Evolutionary conservation across 2,888 invertebrate genomes (phyloP).

Genomic region (Spilarctia lutea): DNA sequence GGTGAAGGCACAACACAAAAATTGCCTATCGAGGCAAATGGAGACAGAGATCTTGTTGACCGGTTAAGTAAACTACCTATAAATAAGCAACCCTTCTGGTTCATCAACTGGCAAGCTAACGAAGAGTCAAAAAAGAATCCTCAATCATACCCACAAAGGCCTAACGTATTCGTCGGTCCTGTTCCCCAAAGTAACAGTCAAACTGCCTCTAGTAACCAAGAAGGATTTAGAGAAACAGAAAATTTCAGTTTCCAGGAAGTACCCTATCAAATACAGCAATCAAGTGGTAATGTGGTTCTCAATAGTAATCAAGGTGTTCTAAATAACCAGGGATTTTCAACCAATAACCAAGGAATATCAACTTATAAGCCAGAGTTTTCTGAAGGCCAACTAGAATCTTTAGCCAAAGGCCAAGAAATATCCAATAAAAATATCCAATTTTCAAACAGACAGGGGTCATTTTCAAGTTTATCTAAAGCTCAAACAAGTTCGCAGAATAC

Average conservation of each 20-base stretch:
- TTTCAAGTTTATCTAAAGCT: neutral
- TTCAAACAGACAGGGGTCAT: neutral
- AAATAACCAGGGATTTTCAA: constrained; percentile 4
- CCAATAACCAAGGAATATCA: neutral
- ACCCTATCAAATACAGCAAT: no score
- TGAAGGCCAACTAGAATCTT: neutral
- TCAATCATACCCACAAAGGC: constrained; percentile 71
- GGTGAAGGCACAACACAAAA: constrained; percentile 73
- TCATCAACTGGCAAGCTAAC: constrained; percentile 89
- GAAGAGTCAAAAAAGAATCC: constrained; percentile 85
- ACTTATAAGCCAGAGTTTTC: constrained; percentile 5
- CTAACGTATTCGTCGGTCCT: constrained; percentile 63
- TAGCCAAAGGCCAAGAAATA: constrained; percentile 1
- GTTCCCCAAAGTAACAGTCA: constrained; percentile 11
- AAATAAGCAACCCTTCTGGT: constrained; percentile 91
- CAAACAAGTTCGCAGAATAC: neutral
- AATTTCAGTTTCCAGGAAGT: no score
- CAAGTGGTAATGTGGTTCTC: constrained; percentile 3
- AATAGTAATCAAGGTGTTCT: constrained; percentile 7
- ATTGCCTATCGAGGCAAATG: constrained; percentile 89
- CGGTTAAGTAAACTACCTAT: constrained; percentile 88
- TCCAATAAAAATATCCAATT: no score
- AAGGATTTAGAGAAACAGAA: no score
- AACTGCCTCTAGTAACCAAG: neutral
- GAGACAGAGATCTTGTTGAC: constrained; percentile 87